phyloP scores from a whole-genome alignment of 1,140 invertebrate genomes.

The Eciton burchellii region DNA sequence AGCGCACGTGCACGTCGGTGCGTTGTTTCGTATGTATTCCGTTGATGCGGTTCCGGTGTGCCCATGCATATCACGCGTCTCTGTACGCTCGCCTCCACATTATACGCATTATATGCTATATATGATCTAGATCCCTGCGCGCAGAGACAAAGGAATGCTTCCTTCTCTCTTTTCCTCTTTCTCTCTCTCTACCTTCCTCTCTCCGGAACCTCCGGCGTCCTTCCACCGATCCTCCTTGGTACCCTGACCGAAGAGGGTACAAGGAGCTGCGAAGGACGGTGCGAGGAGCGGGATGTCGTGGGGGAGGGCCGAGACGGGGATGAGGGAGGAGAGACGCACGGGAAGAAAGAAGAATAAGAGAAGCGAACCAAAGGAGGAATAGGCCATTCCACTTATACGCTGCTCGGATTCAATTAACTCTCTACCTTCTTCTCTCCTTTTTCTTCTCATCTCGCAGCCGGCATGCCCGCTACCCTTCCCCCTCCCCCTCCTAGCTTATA shows the following conservation, averaged over 20 bases:
- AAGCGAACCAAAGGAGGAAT: conserved; percentile 81
- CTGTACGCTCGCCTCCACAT: conserved; percentile 56
- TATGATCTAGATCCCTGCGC: conserved; percentile 80
- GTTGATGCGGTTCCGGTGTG: not conserved
- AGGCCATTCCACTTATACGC: conserved; percentile 86
- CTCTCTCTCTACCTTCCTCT: conserved; percentile 73
- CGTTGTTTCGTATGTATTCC: conserved; percentile 20
- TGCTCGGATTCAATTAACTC: conserved; percentile 86
- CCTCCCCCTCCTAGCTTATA: conserved; percentile 71
- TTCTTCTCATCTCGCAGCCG: conserved; percentile 76
- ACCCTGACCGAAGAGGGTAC: conserved; percentile 75
- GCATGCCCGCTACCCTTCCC: conserved; percentile 66
- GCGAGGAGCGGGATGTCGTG: conserved; percentile 62
- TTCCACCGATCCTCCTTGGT: conserved; percentile 76
- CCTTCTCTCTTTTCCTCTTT: conserved; percentile 61
- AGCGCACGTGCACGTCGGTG: conserved; percentile 40
- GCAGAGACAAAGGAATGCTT: conserved; percentile 85
- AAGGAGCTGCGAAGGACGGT: conserved; percentile 73
- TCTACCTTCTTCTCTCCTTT: conserved; percentile 82
- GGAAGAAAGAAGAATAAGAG: conserved; percentile 83
- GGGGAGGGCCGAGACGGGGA: conserved; percentile 54
- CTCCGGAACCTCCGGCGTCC: conserved; percentile 72
- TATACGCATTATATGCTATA: conserved; percentile 70
- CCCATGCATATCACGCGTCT: conserved; percentile 61
- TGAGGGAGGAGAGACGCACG: conserved; percentile 74